Conservation (phyloP, 2,888 invertebrate species). For the Nemurella pictetii region DNA sequence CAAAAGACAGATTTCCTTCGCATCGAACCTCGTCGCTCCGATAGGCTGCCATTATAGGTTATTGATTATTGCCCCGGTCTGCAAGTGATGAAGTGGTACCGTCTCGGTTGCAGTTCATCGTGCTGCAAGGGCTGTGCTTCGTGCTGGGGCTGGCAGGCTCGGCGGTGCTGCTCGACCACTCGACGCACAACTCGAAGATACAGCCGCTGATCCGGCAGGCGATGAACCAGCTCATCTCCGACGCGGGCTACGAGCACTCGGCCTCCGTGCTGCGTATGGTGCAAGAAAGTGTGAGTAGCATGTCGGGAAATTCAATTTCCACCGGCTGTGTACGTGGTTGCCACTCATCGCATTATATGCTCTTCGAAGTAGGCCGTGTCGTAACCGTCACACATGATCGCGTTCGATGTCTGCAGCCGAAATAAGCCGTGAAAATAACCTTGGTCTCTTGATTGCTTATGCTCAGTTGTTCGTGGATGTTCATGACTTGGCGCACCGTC, state of each 20-base stretch:
- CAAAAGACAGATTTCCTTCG: neutral
- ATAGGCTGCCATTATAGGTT: neutral
- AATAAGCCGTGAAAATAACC: too few relatives aligned
- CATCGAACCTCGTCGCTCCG: too few relatives aligned
- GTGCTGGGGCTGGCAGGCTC: conserved; percentile 73
- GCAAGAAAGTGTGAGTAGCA: conserved; percentile 77
- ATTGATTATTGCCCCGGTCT: conserved; percentile 1
- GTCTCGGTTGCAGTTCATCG: conserved; percentile 76
- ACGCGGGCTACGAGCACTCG: conserved; percentile 71
- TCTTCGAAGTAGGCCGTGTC: too few relatives aligned
- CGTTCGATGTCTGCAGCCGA: too few relatives aligned
- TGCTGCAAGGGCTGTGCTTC: conserved; percentile 71
- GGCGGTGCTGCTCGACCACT: conserved; percentile 76
- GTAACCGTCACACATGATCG: too few relatives aligned
- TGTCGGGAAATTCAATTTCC: too few relatives aligned
- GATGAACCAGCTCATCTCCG: conserved; percentile 69
- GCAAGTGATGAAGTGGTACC: too few relatives aligned
- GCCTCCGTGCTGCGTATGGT: conserved; percentile 72
- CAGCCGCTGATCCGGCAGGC: conserved; percentile 75
- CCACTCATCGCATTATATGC: too few relatives aligned
- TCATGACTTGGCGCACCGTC: too few relatives aligned
- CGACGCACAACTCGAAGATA: conserved; percentile 77
- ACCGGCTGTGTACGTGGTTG: too few relatives aligned
- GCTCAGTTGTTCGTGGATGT: too few relatives aligned
- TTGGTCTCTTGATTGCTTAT: too few relatives aligned